Evolutionary conservation across 2,797 vertebrate species (phyloP).

Genomic region (Potorous gilbertii): DNA sequence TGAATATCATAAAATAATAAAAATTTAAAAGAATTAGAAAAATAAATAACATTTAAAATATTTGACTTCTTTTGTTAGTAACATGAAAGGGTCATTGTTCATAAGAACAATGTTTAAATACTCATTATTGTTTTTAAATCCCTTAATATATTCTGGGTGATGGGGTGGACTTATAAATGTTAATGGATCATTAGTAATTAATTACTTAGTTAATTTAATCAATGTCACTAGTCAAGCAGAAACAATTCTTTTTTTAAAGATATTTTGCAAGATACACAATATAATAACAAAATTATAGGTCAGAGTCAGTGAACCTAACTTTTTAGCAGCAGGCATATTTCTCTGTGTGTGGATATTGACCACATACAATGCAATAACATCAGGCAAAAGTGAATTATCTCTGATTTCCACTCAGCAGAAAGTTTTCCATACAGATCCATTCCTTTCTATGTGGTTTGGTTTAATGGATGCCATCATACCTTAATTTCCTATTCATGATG

Average conservation of each 20-base stretch:
- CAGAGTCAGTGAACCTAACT: neutral
- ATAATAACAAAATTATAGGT: neutral
- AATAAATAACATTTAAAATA: neutral
- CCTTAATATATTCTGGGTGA: neutral
- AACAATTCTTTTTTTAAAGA: neutral
- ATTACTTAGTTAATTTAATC: neutral
- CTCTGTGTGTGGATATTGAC: neutral
- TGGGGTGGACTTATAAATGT: neutral
- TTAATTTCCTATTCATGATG: neutral
- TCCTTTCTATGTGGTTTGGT: neutral
- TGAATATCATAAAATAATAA: neutral
- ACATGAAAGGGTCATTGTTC: neutral
- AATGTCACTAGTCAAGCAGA: neutral
- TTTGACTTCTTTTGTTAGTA: neutral
- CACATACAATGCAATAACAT: neutral
- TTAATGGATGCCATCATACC: neutral
- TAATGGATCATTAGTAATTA: neutral
- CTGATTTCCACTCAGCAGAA: neutral
- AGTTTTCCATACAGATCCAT: neutral
- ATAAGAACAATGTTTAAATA: neutral
- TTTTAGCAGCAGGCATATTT: neutral
- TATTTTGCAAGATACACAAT: neutral
- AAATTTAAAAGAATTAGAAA: neutral
- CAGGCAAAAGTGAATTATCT: neutral
- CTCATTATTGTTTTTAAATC: neutral